phyloP scores from a whole-genome alignment of 2,113 vertebrate species.

The Elephas maximus region DNA sequence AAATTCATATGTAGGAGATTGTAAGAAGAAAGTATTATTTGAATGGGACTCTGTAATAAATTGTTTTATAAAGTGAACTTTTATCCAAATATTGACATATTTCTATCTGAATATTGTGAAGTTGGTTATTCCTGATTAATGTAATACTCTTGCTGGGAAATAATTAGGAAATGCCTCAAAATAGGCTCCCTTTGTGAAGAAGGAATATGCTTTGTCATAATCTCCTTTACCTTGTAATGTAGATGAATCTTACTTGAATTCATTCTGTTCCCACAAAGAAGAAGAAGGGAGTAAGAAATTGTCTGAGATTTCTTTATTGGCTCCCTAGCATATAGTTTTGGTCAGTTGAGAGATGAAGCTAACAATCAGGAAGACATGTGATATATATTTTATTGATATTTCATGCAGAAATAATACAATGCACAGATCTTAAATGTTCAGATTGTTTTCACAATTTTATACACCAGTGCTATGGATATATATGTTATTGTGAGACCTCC shows the following conservation, averaged over 20 bases:
- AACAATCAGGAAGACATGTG: not conserved
- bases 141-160: not conserved
- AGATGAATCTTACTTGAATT: not conserved
- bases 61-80: not conserved
- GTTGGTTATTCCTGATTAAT: not conserved
- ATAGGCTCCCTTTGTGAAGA: not conserved
- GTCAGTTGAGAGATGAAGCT: not conserved
- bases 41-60: not conserved
- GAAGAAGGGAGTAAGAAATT: not conserved
- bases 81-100: not conserved
- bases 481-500: not conserved
- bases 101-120: not conserved
- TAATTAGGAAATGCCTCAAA: not conserved
- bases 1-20: not conserved
- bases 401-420: not conserved
- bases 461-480: not conserved
- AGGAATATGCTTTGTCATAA: not conserved
- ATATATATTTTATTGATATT: not conserved
- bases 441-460: conserved; percentile 5
- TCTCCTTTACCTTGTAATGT: not conserved
- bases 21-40: not conserved
- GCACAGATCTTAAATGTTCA: not conserved
- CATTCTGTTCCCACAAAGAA: not conserved
- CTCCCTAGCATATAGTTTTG: not conserved
- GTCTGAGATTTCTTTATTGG: not conserved